Evolutionary conservation across 2,797 vertebrate genomes (phyloP).

Genomic region (Chanos chanos): DNA sequence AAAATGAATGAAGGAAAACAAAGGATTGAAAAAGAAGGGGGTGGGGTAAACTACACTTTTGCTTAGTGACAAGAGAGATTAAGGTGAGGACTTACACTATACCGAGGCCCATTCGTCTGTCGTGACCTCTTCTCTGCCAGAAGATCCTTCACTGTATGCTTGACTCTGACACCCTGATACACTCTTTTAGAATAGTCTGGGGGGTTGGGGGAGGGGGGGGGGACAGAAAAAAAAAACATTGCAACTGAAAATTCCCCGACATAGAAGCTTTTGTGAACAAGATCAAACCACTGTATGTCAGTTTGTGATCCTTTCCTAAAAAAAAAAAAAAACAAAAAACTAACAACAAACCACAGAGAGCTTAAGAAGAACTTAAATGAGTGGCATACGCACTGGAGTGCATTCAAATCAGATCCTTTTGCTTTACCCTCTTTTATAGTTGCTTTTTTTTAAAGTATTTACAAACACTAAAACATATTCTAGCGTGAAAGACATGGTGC

Average conservation of each 20-base stretch:
- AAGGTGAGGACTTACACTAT: slow-evolving; percentile 72
- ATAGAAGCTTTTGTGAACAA: slow-evolving; percentile 52
- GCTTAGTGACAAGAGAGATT: slow-evolving; percentile 11
- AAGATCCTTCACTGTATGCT: slow-evolving; percentile 95
- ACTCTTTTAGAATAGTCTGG: slow-evolving; percentile 86
- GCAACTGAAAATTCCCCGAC: not conserved
- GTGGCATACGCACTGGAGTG: too few relatives aligned
- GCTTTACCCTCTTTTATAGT: too few relatives aligned
- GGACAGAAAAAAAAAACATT: not conserved
- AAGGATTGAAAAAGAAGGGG: slow-evolving; percentile 9
- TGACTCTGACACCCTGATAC: slow-evolving; percentile 93
- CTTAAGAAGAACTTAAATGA: too few relatives aligned
- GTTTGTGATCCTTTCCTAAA: too few relatives aligned
- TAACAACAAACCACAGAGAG: too few relatives aligned
- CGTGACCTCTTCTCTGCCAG: slow-evolving; percentile 89
- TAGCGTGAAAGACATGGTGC: too few relatives aligned
- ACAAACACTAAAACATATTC: too few relatives aligned
- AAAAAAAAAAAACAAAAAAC: too few relatives aligned
- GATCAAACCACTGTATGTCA: too few relatives aligned
- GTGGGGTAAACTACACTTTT: slow-evolving; percentile 19
- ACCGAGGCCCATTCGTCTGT: slow-evolving; percentile 75
- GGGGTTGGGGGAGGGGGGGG: slow-evolving; percentile 17
- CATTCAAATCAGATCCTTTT: too few relatives aligned
- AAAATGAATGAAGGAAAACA: slow-evolving; percentile 11
- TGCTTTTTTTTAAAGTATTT: too few relatives aligned